These are phyloP conservation scores for Eilema sororculum DNA, from an alignment of 2,888 invertebrate genomes.

Conservation along the genomic window DNA sequence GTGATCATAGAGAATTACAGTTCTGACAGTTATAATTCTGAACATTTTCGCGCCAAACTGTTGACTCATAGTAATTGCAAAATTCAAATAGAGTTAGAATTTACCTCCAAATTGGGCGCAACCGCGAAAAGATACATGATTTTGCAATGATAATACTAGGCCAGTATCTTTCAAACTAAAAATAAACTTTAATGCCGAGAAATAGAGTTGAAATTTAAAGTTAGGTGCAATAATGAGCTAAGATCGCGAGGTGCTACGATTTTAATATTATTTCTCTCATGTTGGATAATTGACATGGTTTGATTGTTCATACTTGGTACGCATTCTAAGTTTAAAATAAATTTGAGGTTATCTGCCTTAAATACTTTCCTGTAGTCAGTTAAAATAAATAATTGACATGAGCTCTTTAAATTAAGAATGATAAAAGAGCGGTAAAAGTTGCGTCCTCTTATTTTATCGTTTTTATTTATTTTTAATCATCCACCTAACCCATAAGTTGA, in stretches of 20 bases:
- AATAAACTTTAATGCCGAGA: background rate
- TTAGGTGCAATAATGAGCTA: background rate
- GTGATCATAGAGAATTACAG: background rate
- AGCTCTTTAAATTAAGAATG: too few species aligned
- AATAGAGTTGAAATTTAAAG: constrained; percentile 10
- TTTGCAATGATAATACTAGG: constrained; percentile 33
- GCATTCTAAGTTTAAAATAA: background rate
- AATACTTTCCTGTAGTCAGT: too few species aligned
- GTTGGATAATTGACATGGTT: constrained; percentile 23
- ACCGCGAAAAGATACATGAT: constrained; percentile 45
- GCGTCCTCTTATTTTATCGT: too few species aligned
- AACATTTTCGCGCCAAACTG: constrained; percentile 3
- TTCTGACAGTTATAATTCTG: background rate
- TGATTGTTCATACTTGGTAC: constrained; percentile 3
- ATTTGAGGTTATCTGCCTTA: background rate
- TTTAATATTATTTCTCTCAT: constrained; percentile 26
- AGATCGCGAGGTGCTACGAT: constrained; percentile 19
- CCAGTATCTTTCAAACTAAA: constrained; percentile 12
- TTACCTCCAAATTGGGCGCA: constrained; percentile 35
- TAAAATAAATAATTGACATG: too few species aligned
- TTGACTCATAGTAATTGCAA: constrained; percentile 20
- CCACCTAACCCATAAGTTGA: too few species aligned
- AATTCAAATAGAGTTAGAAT: constrained; percentile 26
- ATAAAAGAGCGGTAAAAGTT: too few species aligned
- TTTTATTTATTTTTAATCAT: too few species aligned